A percentile compares a stretch with the other conserved stretches of the same genome.
Evolutionary conservation across 2,113 vertebrate species (phyloP).

Genomic region (Glaucidium brasilianum): DNA sequence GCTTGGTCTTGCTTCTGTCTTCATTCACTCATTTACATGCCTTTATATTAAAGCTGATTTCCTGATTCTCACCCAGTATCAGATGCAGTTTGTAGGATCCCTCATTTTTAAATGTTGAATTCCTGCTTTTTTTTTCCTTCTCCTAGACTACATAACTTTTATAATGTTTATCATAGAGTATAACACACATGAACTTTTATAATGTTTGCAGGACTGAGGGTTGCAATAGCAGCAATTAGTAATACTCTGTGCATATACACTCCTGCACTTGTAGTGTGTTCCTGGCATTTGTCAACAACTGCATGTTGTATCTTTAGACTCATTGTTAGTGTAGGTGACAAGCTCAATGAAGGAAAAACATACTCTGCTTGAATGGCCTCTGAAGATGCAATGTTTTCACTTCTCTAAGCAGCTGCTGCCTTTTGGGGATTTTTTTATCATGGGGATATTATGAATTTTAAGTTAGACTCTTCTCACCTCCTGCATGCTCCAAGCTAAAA

Average conservation of each 20-base stretch:
- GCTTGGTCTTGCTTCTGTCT: neutral
- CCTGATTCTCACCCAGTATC: neutral
- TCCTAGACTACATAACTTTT: neutral
- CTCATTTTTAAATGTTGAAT: neutral
- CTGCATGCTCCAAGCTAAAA: neutral
- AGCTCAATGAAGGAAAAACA: neutral
- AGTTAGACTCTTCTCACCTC: neutral
- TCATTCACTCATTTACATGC: neutral
- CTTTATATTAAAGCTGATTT: neutral
- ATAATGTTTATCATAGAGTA: neutral
- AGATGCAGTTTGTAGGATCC: neutral
- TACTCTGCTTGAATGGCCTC: neutral
- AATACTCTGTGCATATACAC: neutral
- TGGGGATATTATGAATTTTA: neutral
- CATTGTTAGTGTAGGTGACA: neutral
- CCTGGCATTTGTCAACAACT: neutral
- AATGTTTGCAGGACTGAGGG: neutral
- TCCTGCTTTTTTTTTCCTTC: neutral
- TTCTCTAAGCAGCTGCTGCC: conserved; percentile 4
- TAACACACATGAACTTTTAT: neutral
- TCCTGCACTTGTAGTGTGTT: neutral
- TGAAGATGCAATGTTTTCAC: neutral
- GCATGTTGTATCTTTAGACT: neutral
- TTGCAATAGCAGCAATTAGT: neutral
- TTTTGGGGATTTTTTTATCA: conserved; percentile 14